phyloP scores from a whole-genome alignment of 37 sponge, comb jelly and placozoan genomes.

The Crambe crambe region DNA sequence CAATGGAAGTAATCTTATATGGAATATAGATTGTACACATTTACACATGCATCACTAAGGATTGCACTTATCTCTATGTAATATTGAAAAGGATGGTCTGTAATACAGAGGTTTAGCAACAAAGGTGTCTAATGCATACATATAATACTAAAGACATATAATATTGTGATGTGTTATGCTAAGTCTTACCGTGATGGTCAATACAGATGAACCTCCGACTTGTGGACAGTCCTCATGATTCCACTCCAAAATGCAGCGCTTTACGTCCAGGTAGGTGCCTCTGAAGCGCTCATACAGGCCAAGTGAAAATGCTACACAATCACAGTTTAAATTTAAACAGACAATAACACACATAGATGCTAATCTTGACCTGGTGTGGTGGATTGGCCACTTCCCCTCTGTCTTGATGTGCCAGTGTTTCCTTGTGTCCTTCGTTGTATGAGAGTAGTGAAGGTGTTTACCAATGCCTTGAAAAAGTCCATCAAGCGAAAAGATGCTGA shows the following conservation, averaged over 20 bases:
- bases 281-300: conserved; percentile 53
- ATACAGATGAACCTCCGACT: conserved; percentile 68
- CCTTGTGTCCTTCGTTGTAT: too few relatives aligned
- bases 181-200: conserved; percentile 58
- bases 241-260: conserved; percentile 44
- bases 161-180: background rate
- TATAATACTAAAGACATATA: background rate
- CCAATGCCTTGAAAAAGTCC: too few relatives aligned
- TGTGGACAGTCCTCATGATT: conserved; percentile 40
- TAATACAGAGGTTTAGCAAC: background rate
- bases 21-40: too few relatives aligned
- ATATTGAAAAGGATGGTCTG: too few relatives aligned
- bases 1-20: background rate
- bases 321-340: too few relatives aligned
- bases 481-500: background rate
- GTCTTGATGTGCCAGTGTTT: too few relatives aligned
- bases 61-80: too few relatives aligned
- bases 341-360: too few relatives aligned
- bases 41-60: too few relatives aligned
- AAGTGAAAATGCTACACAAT: conserved; percentile 35
- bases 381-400: too few relatives aligned
- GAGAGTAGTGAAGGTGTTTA: too few relatives aligned
- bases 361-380: too few relatives aligned
- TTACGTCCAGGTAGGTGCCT: conserved; percentile 38
- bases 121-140: background rate